Conservation (phyloP, 1,140 invertebrate species). For the Psix sp. region DNA sequence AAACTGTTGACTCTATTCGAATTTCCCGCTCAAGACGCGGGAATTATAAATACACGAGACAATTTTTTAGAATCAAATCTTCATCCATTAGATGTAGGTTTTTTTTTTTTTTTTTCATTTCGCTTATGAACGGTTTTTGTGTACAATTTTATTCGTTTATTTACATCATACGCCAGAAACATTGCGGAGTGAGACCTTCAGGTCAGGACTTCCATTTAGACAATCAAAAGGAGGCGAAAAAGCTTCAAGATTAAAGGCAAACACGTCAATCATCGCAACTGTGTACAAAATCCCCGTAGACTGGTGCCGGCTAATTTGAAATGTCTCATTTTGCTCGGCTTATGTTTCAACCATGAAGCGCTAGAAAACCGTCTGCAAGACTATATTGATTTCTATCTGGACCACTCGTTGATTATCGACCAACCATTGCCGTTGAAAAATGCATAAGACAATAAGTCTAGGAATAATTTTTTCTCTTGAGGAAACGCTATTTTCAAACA, state of each 20-base stretch:
- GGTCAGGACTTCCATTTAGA: not conserved
- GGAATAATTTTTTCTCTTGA: conserved; percentile 46
- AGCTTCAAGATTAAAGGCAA: conserved; percentile 44
- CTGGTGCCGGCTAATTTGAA: conserved; percentile 67
- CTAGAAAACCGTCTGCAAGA: too few species aligned
- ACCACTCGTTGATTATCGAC: conserved; percentile 52
- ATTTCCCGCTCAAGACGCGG: too few species aligned
- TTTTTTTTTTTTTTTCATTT: too few species aligned
- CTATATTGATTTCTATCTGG: conserved; percentile 64
- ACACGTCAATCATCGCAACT: conserved; percentile 49
- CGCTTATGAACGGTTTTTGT: too few species aligned
- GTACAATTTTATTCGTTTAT: conserved; percentile 7
- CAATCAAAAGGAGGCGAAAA: conserved; percentile 16
- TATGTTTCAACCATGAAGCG: conserved; percentile 61
- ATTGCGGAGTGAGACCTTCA: not conserved
- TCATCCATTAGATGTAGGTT: too few species aligned
- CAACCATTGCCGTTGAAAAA: conserved; percentile 39
- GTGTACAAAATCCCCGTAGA: conserved; percentile 62
- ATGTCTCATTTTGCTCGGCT: conserved; percentile 56
- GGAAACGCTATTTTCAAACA: too few species aligned
- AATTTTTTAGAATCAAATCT: too few species aligned
- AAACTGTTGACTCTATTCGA: too few species aligned
- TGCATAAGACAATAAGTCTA: conserved; percentile 46
- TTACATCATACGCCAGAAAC: not conserved
- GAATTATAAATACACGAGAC: too few species aligned